Evolutionary conservation across 2,888 invertebrate species (phyloP), one percentile per base, ranked within the genome.

Genomic region (Dioctria rufipes): DNA sequence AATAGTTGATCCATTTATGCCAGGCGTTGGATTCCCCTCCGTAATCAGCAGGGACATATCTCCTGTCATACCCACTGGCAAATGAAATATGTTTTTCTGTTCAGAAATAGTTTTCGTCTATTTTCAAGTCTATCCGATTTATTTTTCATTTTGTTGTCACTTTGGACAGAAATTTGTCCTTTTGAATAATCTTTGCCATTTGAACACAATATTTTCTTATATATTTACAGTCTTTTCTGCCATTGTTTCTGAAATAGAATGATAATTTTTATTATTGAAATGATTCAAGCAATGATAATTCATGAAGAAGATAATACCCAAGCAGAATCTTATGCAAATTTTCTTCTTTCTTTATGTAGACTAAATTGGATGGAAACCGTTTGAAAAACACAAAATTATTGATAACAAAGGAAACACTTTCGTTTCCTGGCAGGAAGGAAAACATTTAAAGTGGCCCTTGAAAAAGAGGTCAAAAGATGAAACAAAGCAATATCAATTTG

Each of bases 21-120:
- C 71, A 6, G 66, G 58, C 66, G 78, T 65, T 63, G 81, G 79
- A 60, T 77, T 61, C 4, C 66, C 80, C 65, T 82, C 82, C 69
- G 79, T 80, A 9, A 80, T 43, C 65, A 82, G 46, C 65, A 80
- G 37, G 43, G 82, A 81, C 81, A 82, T 82, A 81, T 82, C 81
- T 78, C 80, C 82, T 80, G 82, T 82, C 81, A 81, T 82, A 77
- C 66, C 60, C 80, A 9, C 42, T 49, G 73, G 54, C 78, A 69
- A 46, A 49, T 54, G 42, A 13, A 71, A 78, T 37, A 13, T 58
- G 25, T 75, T 25, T 60, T 13, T 43, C 13, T 60, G 60, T 46
- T 25, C 13, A 58, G 42, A 40, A 43, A 75, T 60, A 51, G 43
- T 61, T 75, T 75, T 61, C 25, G 42, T 25, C 37, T 71, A 51